Base-by-base conservation (phyloP, 2,888 invertebrate species). In the Margaritifera margaritifera region DNA sequence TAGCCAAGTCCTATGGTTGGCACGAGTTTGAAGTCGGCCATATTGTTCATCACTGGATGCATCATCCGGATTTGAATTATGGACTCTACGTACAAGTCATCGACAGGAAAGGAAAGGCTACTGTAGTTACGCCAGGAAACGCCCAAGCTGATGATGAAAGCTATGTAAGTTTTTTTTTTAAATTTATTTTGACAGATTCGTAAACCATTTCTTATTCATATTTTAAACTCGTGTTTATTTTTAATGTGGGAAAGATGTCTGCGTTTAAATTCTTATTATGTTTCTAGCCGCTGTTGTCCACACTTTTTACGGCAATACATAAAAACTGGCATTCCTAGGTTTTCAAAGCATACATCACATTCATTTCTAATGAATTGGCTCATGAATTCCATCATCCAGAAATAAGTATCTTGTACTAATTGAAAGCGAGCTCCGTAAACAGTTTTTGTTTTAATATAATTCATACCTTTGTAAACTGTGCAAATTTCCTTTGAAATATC, bases 51-150 rank as follows among this genome's bases (percentile, higher is more conserved):
- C 75, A 72, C 19, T 86, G 86, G 86, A 68, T 73, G 0, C 72
- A 74, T 22, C 74, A 80, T 25, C 81, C 83, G 11, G 66, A 72
- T 11, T 64, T 69, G 11, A 85, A 85, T 66, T 74, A 68, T 52
- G 86, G 85, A 1, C 58, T 87, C 22, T 71, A 79, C 22, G 75
- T 84, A 19, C 78, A 77, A 63, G 86, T 83, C 2, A 57, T 79
- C 31, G 82, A 81, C 57, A 64, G 75, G 11, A 65, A 74, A 22
- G 80, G 80, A 4, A 77, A 76, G 11, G 85, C 83, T 63, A 54
- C 83, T 11, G 77, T 80, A 2, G 74, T 85, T 20, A 77, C 82
- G 4, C 84, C 84, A 3, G 79, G 78, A 5, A 64, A 74, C 8
- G 51, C 64, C 24, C 68, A 66, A 19, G 59, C 69, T 15, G 74